Conservation (phyloP, 2,797 vertebrate genomes). For the Muscicapa comitata region DNA sequence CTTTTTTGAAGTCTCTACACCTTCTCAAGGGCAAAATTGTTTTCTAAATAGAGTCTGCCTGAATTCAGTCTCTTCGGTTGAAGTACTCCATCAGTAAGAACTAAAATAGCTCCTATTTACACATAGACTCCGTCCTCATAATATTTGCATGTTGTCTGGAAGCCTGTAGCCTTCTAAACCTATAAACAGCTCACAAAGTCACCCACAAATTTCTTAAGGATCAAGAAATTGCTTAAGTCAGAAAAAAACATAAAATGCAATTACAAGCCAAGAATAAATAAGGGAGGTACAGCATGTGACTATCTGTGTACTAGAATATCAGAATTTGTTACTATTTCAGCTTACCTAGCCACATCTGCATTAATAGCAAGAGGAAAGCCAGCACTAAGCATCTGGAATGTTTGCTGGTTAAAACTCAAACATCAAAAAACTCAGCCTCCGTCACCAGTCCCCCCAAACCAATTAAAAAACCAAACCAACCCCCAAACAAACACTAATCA, state of each 20-base stretch:
- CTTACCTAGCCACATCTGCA: background rate
- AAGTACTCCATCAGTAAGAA: background rate
- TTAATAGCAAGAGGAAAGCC: background rate
- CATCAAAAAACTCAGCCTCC: fast-evolving
- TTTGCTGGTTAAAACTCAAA: background rate
- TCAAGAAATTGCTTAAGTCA: background rate
- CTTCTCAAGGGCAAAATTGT: slow-evolving; percentile 57
- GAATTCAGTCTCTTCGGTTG: background rate
- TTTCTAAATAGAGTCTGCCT: slow-evolving; percentile 34
- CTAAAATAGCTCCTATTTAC: slow-evolving; percentile 26
- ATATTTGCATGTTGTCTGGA: background rate
- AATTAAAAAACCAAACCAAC: fast-evolving
- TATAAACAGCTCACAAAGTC: slow-evolving; percentile 29
- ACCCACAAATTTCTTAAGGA: slow-evolving; percentile 15
- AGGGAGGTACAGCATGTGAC: background rate
- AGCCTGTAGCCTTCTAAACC: background rate
- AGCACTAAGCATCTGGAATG: background rate
- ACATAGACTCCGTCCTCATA: background rate
- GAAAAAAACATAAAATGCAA: background rate
- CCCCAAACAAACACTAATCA: background rate
- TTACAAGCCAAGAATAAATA: background rate
- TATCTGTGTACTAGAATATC: background rate
- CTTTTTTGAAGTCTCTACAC: slow-evolving; percentile 29
- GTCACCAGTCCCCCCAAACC: fast-evolving
- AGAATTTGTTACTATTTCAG: background rate